Evolutionary conservation across 2,113 vertebrate species (phyloP).

Genomic region (Triplophysa siluroides): DNA sequence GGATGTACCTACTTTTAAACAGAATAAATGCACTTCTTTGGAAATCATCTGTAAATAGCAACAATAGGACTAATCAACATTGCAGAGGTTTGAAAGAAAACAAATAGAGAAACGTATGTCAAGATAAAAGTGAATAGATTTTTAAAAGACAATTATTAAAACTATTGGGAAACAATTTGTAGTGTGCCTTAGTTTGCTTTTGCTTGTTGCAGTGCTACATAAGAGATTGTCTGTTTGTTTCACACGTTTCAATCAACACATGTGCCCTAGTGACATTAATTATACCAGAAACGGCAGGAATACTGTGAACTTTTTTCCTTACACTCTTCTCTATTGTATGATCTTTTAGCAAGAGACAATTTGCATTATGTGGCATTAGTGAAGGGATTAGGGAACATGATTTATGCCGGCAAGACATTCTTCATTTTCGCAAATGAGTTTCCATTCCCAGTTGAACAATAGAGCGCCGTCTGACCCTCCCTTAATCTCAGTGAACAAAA

Average conservation of each 20-base stretch:
- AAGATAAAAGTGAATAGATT: not conserved
- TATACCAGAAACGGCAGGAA: constrained; percentile 47
- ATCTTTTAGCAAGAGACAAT: constrained; percentile 74
- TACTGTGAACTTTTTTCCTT: constrained; percentile 43
- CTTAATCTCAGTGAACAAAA: constrained; percentile 76
- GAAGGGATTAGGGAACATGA: constrained; percentile 76
- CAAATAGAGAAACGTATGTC: not conserved
- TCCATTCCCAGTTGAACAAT: constrained; percentile 76
- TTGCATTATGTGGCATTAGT: constrained; percentile 76
- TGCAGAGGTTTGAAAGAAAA: not conserved
- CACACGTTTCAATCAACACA: constrained; percentile 5
- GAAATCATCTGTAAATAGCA: constrained; percentile 17
- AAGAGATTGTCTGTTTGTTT: not conserved
- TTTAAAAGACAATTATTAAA: no score
- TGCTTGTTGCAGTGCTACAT: not conserved
- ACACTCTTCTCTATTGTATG: constrained; percentile 67
- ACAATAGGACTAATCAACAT: not conserved
- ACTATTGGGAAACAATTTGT: not conserved
- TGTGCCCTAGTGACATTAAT: constrained; percentile 18
- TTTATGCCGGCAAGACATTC: constrained; percentile 77
- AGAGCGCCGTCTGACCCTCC: constrained; percentile 69
- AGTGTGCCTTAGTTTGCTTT: not conserved
- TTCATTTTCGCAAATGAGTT: constrained; percentile 79
- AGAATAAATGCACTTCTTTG: constrained; percentile 32
- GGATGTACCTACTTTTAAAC: constrained; percentile 36